Base-by-base conservation (phyloP, 2,888 invertebrate genomes). In the Dimorphilus gyrociliatus region DNA sequence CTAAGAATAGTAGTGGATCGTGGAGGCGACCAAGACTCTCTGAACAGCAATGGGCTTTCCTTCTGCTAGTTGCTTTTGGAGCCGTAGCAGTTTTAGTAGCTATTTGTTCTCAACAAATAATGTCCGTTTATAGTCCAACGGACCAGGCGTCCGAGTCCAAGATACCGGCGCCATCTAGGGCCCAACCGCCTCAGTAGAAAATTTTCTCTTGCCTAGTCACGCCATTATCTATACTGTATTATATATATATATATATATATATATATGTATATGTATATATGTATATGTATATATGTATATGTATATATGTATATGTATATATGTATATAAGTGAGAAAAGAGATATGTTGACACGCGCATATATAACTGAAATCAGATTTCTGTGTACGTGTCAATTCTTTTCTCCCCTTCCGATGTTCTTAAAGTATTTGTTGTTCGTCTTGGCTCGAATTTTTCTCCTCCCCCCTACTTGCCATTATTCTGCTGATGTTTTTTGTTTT, bases 41-140 rank as follows among this genome's bases (percentile, higher is more conserved):
- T 19, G 72, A 72, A 48, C 67, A 68, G 41, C 74, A 76, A 55
- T 68, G 70, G 60, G 75, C 76, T 42, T 61, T 73, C 44, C 64
- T 74, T 36, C 67, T 74, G 52, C 66, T 75, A 33, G 62, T 65
- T 34, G 69, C 64, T 29, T 73, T 76, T 64, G 66, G 71, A 42
- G 46, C 71, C 44, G 59, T 74, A 50, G 73, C 74, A 34, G 65
- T 74, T 47, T 50, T 71, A 39, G 66, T 73, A 46, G 74, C 75
- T 28, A 68, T 72, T 47, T 58, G 72, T 46, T 66, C 73, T 48
- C 71, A 74, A 60, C 67, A 42, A 25, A 34, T 49, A 17, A 35
- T 51, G 10, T 33, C 36, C 23, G 35, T 35, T 25, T 37, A 34
- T 13, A 35, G 29, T 23, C n/a, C n/a, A n/a, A n/a, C n/a, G n/a